These are phyloP conservation scores for Lates japonicus DNA, from an alignment of 2,797 vertebrate genomes.

Conservation along the genomic window DNA sequence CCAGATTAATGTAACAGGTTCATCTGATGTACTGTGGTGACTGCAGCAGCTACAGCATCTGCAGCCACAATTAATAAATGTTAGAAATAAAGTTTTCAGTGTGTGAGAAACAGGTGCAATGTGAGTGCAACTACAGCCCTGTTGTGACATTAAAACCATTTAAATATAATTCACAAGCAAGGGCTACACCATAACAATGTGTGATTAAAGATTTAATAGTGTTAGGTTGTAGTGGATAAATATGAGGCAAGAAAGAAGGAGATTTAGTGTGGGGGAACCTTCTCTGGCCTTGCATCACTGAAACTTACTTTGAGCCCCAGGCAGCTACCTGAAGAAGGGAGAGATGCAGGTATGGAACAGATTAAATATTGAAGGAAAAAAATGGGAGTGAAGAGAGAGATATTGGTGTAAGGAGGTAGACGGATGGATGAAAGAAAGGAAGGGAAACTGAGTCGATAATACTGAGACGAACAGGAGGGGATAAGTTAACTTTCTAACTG, in stretches of 20 bases:
- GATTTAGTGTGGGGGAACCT: neutral
- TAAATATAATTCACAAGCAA: constrained; percentile 2
- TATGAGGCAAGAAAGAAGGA: neutral
- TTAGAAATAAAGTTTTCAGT: neutral
- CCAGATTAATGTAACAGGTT: neutral
- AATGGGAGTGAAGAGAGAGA: neutral
- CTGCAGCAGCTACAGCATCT: neutral
- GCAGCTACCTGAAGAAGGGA: neutral
- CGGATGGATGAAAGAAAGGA: neutral
- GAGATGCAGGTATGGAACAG: neutral
- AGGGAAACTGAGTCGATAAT: neutral
- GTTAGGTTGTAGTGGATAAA: neutral
- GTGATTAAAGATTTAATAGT: constrained; percentile 14
- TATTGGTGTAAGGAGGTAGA: neutral
- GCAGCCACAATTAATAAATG: constrained; percentile 8
- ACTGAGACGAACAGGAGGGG: neutral
- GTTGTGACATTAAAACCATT: neutral
- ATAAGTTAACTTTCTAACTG: neutral
- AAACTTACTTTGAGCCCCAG: neutral
- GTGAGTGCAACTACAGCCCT: neutral
- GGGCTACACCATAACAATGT: neutral
- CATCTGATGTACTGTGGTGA: neutral
- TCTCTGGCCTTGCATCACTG: neutral
- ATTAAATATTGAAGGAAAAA: neutral
- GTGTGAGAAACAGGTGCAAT: no score